Evolutionary conservation across 2,888 invertebrate species (phyloP).

Genomic region (Cristatella mucedo): DNA sequence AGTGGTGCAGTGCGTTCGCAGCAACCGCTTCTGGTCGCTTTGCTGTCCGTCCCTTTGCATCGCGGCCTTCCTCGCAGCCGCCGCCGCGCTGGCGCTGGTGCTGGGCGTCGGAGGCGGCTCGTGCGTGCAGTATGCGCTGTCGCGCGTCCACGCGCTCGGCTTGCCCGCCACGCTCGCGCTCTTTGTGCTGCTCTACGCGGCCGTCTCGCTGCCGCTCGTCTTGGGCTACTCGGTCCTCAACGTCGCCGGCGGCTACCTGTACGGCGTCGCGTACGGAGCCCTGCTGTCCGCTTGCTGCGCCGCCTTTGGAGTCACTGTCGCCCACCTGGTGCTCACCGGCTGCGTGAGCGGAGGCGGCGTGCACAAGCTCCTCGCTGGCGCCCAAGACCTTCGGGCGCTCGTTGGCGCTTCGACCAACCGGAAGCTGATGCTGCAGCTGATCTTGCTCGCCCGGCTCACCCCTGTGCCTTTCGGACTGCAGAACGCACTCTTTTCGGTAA

Average conservation of each 20-base stretch:
- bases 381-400: conserved; percentile 70
- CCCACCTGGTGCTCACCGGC: conserved; percentile 54
- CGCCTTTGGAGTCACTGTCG: conserved; percentile 62
- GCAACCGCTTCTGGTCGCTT: no score
- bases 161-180: conserved; percentile 55
- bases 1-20: no score
- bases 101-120: conserved; percentile 42
- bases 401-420: no score
- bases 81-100: no score
- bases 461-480: conserved; percentile 81
- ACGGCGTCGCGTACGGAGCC: conserved; percentile 60
- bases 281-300: conserved; percentile 61
- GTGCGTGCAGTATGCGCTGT: conserved; percentile 57
- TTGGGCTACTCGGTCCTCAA: conserved; percentile 73
- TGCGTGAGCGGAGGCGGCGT: conserved; percentile 51
- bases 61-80: no score
- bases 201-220: conserved; percentile 71
- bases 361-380: conserved; percentile 65
- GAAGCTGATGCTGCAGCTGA: no score
- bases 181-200: conserved; percentile 59
- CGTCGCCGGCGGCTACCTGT: conserved; percentile 69
- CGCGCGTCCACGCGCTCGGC: conserved; percentile 68
- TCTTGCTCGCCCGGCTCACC: conserved; percentile 68
- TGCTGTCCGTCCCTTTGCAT: no score
- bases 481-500: conserved; percentile 78